Conservation (phyloP, 2,113 vertebrate genomes). For the Coryphaenoides rupestris region DNA sequence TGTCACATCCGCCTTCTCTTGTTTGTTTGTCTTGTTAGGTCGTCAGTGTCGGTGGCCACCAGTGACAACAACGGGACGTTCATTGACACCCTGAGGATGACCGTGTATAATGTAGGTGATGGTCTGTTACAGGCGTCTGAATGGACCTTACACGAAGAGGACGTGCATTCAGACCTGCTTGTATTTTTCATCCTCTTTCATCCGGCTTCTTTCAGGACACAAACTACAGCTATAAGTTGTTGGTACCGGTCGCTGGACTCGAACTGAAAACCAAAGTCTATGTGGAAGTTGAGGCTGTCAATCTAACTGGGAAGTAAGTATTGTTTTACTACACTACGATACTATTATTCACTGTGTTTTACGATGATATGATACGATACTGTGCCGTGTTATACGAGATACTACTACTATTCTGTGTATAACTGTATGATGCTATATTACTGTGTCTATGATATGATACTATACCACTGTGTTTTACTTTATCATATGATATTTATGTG, state of each 20-base stretch:
- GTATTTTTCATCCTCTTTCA: not conserved
- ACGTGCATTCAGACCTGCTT: not conserved
- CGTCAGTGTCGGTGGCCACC: conserved; percentile 74
- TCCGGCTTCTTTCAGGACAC: conserved; percentile 50
- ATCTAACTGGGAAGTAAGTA: conserved; percentile 76
- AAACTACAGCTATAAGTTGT: conserved; percentile 39
- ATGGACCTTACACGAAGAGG: not conserved
- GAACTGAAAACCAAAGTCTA: conserved; percentile 60
- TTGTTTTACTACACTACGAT: not conserved
- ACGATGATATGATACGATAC: not conserved
- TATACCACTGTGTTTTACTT: no score
- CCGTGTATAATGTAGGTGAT: conserved; percentile 68
- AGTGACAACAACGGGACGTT: conserved; percentile 74
- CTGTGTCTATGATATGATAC: not conserved
- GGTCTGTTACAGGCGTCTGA: no score
- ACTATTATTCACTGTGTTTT: not conserved
- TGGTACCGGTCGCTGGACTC: conserved; percentile 61
- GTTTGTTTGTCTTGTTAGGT: conserved; percentile 55
- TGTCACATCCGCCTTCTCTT: not conserved
- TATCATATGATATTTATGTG: no score
- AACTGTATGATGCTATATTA: not conserved
- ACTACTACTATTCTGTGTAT: no score
- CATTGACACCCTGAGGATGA: conserved; percentile 69
- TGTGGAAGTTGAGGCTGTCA: conserved; percentile 69
- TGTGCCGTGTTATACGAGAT: no score